Conservation (phyloP, 1,140 invertebrate genomes). For the Drosophila bipectinata region DNA sequence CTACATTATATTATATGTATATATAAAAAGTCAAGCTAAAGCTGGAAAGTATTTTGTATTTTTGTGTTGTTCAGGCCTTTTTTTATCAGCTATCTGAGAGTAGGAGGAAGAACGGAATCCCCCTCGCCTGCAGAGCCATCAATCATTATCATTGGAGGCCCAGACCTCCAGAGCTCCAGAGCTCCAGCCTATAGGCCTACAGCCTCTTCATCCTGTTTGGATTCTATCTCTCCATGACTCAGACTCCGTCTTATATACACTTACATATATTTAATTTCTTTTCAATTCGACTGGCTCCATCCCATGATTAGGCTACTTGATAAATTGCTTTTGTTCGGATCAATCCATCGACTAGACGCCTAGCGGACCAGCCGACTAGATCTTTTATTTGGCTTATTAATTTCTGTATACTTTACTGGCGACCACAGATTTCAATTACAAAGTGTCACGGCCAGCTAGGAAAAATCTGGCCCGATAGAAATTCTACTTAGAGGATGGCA, state of each 20-base stretch:
- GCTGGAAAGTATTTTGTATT: conserved; percentile 23
- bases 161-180: background rate
- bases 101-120: conserved; percentile 6
- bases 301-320: conserved; percentile 48
- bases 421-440: conserved; percentile 59
- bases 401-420: conserved; percentile 36
- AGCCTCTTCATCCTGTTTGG: conserved; percentile 29
- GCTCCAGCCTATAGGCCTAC: conserved; percentile 10
- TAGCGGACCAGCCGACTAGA: background rate
- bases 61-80: conserved; percentile 31
- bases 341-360: conserved; percentile 31
- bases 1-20: background rate
- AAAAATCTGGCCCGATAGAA: conserved; percentile 16
- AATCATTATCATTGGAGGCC: conserved; percentile 57
- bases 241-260: conserved; percentile 21
- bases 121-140: no score
- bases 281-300: conserved; percentile 33
- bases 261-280: conserved; percentile 60
- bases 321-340: conserved; percentile 53
- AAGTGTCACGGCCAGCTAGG: conserved; percentile 39
- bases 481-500: conserved; percentile 12
- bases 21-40: conserved; percentile 34
- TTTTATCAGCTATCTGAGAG: conserved; percentile 33
- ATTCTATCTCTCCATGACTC: conserved; percentile 39
- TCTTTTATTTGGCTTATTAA: conserved; percentile 61